Evolutionary conservation across 2,797 vertebrate genomes (phyloP).

Genomic region (Knipowitschia caucasica): DNA sequence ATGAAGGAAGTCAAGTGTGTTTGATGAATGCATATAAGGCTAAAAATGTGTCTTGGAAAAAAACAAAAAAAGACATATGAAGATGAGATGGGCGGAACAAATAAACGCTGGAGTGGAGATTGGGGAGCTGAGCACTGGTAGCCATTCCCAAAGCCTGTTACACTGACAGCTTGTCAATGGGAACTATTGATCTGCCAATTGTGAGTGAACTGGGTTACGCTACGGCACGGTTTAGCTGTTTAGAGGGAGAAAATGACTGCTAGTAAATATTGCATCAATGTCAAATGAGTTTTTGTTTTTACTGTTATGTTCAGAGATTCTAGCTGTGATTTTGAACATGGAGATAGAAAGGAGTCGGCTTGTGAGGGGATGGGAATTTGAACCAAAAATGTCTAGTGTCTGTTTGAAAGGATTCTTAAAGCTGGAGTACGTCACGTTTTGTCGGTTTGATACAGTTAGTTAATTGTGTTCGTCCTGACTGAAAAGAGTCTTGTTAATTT

Average conservation of each 20-base stretch:
- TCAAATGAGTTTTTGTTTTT: slow-evolving; percentile 3
- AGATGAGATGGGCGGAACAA: slow-evolving; percentile 13
- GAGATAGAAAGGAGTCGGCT: neutral
- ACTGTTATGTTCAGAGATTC: neutral
- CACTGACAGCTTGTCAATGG: slow-evolving; percentile 10
- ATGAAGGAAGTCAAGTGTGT: slow-evolving; percentile 65
- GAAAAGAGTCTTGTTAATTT: no score
- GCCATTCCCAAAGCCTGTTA: slow-evolving; percentile 3
- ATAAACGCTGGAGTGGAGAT: slow-evolving; percentile 2
- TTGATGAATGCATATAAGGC: slow-evolving; percentile 63
- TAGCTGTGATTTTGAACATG: neutral
- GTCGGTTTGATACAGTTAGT: no score
- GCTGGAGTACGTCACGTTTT: no score
- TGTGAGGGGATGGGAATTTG: neutral
- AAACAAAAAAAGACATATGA: slow-evolving; percentile 28
- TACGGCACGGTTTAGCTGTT: slow-evolving; percentile 4
- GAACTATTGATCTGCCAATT: slow-evolving; percentile 6
- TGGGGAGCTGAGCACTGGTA: neutral
- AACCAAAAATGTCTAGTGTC: neutral
- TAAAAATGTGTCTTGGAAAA: slow-evolving; percentile 42
- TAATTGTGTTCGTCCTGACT: no score
- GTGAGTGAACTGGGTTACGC: slow-evolving; percentile 5
- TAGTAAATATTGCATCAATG: slow-evolving; percentile 8
- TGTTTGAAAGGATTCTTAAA: no score
- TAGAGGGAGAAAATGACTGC: neutral